These are phyloP conservation scores for Columbina picui DNA, from an alignment of 2,113 vertebrate species.

Conservation along the genomic window DNA sequence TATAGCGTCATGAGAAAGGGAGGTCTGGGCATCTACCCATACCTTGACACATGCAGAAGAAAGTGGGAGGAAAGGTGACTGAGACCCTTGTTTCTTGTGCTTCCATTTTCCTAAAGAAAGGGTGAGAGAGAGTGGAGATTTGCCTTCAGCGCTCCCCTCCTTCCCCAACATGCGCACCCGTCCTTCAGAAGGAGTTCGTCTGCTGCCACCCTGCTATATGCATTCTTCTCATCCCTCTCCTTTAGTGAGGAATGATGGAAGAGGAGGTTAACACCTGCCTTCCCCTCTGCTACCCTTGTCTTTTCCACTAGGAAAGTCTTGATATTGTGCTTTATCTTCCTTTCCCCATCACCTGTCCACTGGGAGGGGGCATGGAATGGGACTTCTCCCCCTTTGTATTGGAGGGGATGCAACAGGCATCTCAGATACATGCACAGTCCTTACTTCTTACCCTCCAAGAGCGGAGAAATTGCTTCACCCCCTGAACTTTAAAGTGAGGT, in stretches of 20 bases:
- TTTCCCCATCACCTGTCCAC: background rate
- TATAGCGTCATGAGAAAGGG: background rate
- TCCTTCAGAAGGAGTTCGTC: background rate
- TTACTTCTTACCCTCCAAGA: background rate
- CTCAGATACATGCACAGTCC: fast-evolving
- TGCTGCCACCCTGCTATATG: fast-evolving
- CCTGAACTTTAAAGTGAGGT: background rate
- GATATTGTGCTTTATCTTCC: background rate
- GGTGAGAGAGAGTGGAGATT: background rate
- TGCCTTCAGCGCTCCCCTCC: fast-evolving
- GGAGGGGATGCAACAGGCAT: background rate
- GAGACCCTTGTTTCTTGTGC: background rate
- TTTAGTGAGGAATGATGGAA: background rate
- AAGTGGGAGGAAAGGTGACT: background rate
- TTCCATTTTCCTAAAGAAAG: background rate
- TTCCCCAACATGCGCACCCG: background rate
- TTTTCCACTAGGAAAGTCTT: fast-evolving
- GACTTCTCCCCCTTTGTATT: background rate
- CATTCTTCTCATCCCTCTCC: background rate
- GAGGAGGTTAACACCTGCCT: background rate
- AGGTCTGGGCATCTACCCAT: background rate
- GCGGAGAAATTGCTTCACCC: background rate
- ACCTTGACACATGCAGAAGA: background rate
- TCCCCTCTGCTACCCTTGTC: background rate
- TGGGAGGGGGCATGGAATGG: background rate